Evolutionary conservation across 2,797 vertebrate genomes (phyloP).

Genomic region (Siniperca undulata): DNA sequence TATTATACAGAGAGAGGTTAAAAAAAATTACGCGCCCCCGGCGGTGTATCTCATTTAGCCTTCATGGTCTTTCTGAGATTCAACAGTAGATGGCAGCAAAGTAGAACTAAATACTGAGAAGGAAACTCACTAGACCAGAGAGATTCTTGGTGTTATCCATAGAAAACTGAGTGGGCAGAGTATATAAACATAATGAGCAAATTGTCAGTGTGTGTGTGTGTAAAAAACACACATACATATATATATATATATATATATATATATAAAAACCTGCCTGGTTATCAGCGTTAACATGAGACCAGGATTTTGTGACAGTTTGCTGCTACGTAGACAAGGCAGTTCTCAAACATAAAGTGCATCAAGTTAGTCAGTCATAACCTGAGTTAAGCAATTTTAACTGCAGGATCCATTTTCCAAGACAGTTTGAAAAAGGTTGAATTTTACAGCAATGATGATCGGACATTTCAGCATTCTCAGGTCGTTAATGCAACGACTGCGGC

Average conservation of each 20-base stretch:
- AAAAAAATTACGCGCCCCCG: no score
- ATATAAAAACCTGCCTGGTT: constrained; percentile 16
- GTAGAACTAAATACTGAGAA: constrained; percentile 61
- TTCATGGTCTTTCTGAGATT: constrained; percentile 40
- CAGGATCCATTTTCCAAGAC: constrained; percentile 47
- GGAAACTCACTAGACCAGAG: constrained; percentile 7
- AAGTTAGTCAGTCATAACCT: constrained; percentile 72
- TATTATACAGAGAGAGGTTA: not conserved
- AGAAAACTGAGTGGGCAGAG: constrained; percentile 40
- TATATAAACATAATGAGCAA: constrained; percentile 4
- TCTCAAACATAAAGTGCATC: constrained; percentile 85
- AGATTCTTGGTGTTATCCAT: constrained; percentile 25
- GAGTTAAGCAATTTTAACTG: constrained; percentile 64
- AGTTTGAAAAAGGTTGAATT: constrained; percentile 48
- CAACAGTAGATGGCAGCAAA: constrained; percentile 81
- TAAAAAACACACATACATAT: constrained; percentile 38
- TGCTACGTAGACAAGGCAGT: constrained; percentile 46
- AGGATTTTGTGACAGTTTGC: constrained; percentile 44
- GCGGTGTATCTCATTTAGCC: not conserved
- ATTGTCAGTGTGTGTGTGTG: constrained; percentile 6
- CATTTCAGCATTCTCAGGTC: constrained; percentile 53
- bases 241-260: constrained; percentile 1
- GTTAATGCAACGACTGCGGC: constrained; percentile 33
- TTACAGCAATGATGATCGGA: constrained; percentile 55
- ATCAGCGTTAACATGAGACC: constrained; percentile 19